These are phyloP conservation scores for Leptopilina drosophilae DNA, from an alignment of 2,888 invertebrate species.

Conservation along the genomic window DNA sequence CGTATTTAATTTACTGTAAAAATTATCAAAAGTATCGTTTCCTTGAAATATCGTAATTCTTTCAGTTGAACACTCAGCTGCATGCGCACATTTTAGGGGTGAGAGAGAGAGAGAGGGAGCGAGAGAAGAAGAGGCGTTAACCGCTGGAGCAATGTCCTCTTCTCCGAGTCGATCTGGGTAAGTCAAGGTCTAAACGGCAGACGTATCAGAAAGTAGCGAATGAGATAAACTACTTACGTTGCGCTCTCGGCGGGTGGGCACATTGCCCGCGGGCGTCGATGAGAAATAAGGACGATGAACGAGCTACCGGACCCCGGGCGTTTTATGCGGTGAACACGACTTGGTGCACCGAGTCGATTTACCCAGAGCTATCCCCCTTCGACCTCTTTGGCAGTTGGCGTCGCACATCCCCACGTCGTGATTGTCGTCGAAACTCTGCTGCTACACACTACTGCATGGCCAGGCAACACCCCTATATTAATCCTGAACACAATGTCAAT, in stretches of 20 bases:
- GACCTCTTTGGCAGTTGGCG: conserved; percentile 66
- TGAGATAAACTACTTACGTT: conserved; percentile 70
- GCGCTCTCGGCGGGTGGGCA: conserved; percentile 76
- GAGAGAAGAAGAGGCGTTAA: conserved; percentile 18
- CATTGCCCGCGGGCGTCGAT: conserved; percentile 77
- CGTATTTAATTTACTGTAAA: no score
- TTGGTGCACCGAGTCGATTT: conserved; percentile 65
- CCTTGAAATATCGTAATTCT: neutral
- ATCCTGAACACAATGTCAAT: conserved; percentile 39
- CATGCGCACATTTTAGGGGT: conserved; percentile 2
- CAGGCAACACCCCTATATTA: conserved; percentile 23
- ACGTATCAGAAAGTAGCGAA: conserved; percentile 36
- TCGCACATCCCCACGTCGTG: conserved; percentile 68
- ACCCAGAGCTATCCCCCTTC: conserved; percentile 67
- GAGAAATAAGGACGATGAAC: conserved; percentile 70
- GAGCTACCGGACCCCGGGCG: conserved; percentile 74
- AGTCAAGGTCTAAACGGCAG: conserved; percentile 30
- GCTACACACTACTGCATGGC: conserved; percentile 31
- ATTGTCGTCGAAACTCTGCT: conserved; percentile 43
- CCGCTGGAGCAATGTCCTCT: conserved; percentile 39
- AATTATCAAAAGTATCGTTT: neutral
- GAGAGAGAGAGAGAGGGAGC: neutral
- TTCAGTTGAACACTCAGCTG: conserved; percentile 23
- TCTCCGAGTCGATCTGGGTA: conserved; percentile 33
- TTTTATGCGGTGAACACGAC: conserved; percentile 64